phyloP scores from a whole-genome alignment of 2,888 invertebrate genomes.

The Parascotia fuliginaria region DNA sequence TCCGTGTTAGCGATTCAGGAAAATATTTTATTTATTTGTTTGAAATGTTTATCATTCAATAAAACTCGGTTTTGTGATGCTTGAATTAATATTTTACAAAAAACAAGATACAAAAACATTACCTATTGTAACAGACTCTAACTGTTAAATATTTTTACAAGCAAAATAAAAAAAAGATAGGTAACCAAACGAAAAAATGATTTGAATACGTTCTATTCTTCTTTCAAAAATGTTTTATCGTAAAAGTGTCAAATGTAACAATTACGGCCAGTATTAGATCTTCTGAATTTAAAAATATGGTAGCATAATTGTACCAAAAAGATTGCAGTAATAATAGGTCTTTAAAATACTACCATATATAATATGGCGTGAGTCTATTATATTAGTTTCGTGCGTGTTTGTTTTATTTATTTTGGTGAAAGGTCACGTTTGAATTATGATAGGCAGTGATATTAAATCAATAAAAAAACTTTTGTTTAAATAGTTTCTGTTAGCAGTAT shows the following conservation, averaged over 20 bases:
- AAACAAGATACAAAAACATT: neutral
- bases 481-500: neutral
- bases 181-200: neutral
- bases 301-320: neutral
- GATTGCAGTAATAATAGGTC: neutral
- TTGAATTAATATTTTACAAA: too few species aligned
- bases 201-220: neutral
- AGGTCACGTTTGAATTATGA: neutral
- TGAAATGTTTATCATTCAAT: too few species aligned
- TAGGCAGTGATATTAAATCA: neutral
- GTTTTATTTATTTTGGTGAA: neutral
- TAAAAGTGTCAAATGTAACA: neutral
- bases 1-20: too few species aligned
- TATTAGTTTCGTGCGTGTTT: conserved; percentile 2
- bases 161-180: neutral
- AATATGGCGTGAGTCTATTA: conserved; percentile 1
- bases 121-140: neutral
- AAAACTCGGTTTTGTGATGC: too few species aligned
- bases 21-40: too few species aligned
- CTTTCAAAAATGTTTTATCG: neutral
- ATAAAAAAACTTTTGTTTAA: neutral
- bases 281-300: conserved; percentile 1
- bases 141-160: neutral
- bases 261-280: conserved; percentile 3
- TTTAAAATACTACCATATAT: neutral